Base-by-base conservation (phyloP, 2,797 vertebrate species). In the Catostomus latipinnis region DNA sequence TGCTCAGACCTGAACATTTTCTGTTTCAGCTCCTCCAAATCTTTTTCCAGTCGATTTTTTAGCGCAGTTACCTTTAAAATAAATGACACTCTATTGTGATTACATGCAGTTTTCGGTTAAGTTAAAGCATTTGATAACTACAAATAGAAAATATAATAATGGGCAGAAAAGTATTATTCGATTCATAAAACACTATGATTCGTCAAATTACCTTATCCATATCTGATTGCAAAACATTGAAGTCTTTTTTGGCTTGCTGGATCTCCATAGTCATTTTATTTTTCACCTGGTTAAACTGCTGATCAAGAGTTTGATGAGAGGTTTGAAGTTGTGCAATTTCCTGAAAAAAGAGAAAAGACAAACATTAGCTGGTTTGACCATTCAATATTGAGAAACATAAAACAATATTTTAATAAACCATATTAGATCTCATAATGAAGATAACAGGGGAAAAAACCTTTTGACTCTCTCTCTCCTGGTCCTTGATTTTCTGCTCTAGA, bases 401-500 rank as follows among this genome's bases (percentile, higher is more conserved):
- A 61, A 53, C 48, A 46, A 50, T 16, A 6, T 1, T 8, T 34
- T 6, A 14, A 61, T 22, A 1, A 63, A 6, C 18, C 57, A 48
- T 71, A n/a, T 63, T 22, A 6, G 56, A 16, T 6, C 8, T 45
- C 45, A 46, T 45, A 46, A 65, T 34, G 5, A 13, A 62, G 11
- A 45, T 1, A 66, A 18, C 14, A 52, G 67, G 13, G 45, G 66
- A 34, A 34, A 34, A 34, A 34, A 97, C 97, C 96, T 98, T 95
- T 71, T 97, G 96, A 83, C 93, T 92, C 71, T 94, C 94, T 83
- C 93, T 95, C 78, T 97, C 96, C 77, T 94, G 96, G 82, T 95
- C 94, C 80, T 97, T 98, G 67, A 97, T 88, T 89, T 95, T 98
- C 89, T 97, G 95, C 86, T 98, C 96, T 88, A 96, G 87, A 62